A percentile compares a stretch with the other conserved stretches of the same genome.
phyloP scores from a whole-genome alignment of 1,140 invertebrate genomes.

The Procambarus virginalis region DNA sequence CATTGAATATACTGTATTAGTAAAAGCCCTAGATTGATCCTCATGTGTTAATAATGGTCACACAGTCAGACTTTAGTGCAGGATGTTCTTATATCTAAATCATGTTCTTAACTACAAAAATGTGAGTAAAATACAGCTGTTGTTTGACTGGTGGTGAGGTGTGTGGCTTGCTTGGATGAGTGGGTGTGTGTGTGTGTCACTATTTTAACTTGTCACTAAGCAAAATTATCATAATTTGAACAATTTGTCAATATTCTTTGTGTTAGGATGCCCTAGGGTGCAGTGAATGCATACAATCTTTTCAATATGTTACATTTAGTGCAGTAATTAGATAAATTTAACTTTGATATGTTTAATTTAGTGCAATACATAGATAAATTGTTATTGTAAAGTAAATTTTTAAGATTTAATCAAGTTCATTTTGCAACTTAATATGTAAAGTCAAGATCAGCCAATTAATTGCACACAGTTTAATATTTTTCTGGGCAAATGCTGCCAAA shows the following conservation, averaged over 20 bases:
- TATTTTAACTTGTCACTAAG: too few species aligned
- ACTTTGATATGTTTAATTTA: background rate
- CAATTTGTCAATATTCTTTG: too few species aligned
- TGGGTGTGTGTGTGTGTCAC: background rate
- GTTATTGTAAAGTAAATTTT: too few species aligned
- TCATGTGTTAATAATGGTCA: too few species aligned
- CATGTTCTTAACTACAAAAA: background rate
- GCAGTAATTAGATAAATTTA: too few species aligned
- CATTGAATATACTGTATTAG: background rate
- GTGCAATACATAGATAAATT: background rate
- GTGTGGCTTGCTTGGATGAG: background rate
- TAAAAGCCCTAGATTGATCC: background rate
- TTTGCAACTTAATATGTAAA: background rate
- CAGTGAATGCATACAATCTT: background rate
- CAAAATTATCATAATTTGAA: too few species aligned
- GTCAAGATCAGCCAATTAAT: background rate
- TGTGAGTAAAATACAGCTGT: background rate
- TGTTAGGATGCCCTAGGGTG: background rate
- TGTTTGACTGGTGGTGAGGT: background rate
- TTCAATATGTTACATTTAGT: background rate
- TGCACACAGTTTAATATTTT: background rate
- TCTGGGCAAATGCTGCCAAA: background rate
- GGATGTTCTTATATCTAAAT: background rate
- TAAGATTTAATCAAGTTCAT: too few species aligned
- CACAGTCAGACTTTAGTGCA: too few species aligned